Evolutionary conservation across 2,113 vertebrate species (phyloP).

Genomic region (Marcusenius ussheri): DNA sequence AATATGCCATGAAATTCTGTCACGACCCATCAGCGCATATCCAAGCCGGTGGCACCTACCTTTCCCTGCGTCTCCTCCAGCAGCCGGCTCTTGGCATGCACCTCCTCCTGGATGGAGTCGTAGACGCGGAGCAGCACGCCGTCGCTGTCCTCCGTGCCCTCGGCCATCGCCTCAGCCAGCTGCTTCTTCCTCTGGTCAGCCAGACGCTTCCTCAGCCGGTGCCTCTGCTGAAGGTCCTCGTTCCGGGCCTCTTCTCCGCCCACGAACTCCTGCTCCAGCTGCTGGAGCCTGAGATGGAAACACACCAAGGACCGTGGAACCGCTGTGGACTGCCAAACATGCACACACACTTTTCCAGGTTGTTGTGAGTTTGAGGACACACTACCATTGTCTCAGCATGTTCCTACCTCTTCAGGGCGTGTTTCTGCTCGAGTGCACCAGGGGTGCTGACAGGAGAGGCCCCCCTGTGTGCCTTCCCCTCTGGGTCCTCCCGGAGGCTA

Average conservation of each 20-base stretch:
- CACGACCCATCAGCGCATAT: neutral
- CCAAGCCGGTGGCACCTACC: slow-evolving; percentile 47
- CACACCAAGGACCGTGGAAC: neutral
- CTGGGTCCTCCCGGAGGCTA: neutral
- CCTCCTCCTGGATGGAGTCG: slow-evolving; percentile 80
- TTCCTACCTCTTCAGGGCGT: slow-evolving; percentile 68
- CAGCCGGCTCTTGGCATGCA: slow-evolving; percentile 67
- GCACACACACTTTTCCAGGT: neutral
- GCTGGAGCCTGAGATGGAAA: slow-evolving; percentile 63
- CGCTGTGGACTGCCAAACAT: neutral
- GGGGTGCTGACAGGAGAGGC: slow-evolving; percentile 30
- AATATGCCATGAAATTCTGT: neutral
- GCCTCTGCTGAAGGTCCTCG: slow-evolving; percentile 71
- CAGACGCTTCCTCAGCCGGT: slow-evolving; percentile 52
- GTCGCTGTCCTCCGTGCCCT: slow-evolving; percentile 61
- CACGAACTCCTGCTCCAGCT: slow-evolving; percentile 74
- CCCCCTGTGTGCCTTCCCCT: neutral
- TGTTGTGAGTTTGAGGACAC: neutral
- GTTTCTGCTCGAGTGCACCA: slow-evolving; percentile 60
- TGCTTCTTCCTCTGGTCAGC: slow-evolving; percentile 68
- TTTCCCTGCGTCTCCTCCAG: slow-evolving; percentile 74
- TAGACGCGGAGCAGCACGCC: slow-evolving; percentile 68
- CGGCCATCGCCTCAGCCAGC: slow-evolving; percentile 64
- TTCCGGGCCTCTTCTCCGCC: slow-evolving; percentile 78
- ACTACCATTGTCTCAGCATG: neutral